Conservation (phyloP, 2,113 vertebrate species). For the Bubo bubo region DNA sequence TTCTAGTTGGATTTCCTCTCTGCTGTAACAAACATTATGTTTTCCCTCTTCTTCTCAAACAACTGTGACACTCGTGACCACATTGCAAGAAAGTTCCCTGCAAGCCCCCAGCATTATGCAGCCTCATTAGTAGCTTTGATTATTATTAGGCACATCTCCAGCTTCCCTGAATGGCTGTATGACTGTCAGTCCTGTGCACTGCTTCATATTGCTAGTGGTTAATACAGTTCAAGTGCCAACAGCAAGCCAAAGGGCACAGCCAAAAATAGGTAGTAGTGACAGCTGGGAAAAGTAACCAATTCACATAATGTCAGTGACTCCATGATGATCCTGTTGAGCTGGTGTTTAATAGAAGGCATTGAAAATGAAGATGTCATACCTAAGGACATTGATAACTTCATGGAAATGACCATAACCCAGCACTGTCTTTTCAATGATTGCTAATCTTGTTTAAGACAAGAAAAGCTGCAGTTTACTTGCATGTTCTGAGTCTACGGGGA, state of each 20-base stretch:
- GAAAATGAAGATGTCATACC: background rate
- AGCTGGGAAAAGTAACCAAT: background rate
- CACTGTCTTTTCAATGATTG: background rate
- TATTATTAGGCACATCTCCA: constrained; percentile 13
- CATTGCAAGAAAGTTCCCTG: background rate
- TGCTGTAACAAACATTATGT: background rate
- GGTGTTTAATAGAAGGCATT: background rate
- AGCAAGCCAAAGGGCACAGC: constrained; percentile 54
- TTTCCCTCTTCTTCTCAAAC: constrained; percentile 14
- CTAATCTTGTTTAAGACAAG: constrained; percentile 22
- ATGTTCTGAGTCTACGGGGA: background rate
- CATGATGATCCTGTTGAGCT: background rate
- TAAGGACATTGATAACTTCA: background rate
- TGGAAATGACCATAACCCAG: background rate
- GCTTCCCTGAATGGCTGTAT: background rate
- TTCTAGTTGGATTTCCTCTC: background rate
- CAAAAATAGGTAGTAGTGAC: constrained; percentile 18
- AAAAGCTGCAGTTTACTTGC: background rate
- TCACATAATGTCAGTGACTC: background rate
- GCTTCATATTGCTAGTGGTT: background rate
- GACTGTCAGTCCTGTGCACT: background rate
- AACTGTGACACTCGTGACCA: background rate
- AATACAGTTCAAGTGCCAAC: constrained; percentile 25
- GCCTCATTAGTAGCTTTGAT: constrained; percentile 47
- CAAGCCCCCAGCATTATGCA: background rate